Base-by-base conservation (phyloP, 2,113 vertebrate genomes). In the Hemibagrus wyckioides region DNA sequence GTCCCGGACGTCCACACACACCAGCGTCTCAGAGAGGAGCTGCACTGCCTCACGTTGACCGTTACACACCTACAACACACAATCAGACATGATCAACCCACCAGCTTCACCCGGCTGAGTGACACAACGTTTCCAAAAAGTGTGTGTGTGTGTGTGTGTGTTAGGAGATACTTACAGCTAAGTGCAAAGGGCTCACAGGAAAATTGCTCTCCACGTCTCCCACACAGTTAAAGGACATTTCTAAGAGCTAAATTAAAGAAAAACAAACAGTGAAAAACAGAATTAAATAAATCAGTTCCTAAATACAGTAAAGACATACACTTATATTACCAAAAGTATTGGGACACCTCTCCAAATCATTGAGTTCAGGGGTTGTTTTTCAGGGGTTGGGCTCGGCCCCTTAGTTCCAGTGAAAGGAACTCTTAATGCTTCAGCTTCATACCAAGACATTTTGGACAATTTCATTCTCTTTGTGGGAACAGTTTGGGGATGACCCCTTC, bases 181-280 rank as follows among this genome's bases (percentile, higher is more conserved):
- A 97, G 95, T 99, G 98, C 96, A 99, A 94, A 93, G 98, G 97
- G 93, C 98, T 99, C 93, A 98, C 96, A 85, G 97, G 97, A 93
- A 97, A 93, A 91, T 96, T 97, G 93, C 97, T 99, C 92, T 99
- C 97, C 93, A 96, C 97, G 63, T 99, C 97, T 92, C 97, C 97
- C 90, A 99, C 94, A 94, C 98, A 99, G 95, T 98, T 98, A 93
- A 98, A 98, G 48, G 97, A 98, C 95, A 98, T 97, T 93, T 99
- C 98, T 95, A 99, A 94, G 88, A 99, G 97, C 98, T 99, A 92
- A 39, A 91, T 0, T 84, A 2, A 77, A 52, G 28, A 52, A 77
- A 50, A n/a, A 6, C 33, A 39, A 39, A 71, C 8, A 21, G 17
- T 39, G 33, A 65, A 17, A 21, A 71, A 41, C 19, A 4, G 19